Evolutionary conservation across 2,113 vertebrate species (phyloP), one percentile per base, ranked within the genome.

Genomic region (Ammodytes dubius): DNA sequence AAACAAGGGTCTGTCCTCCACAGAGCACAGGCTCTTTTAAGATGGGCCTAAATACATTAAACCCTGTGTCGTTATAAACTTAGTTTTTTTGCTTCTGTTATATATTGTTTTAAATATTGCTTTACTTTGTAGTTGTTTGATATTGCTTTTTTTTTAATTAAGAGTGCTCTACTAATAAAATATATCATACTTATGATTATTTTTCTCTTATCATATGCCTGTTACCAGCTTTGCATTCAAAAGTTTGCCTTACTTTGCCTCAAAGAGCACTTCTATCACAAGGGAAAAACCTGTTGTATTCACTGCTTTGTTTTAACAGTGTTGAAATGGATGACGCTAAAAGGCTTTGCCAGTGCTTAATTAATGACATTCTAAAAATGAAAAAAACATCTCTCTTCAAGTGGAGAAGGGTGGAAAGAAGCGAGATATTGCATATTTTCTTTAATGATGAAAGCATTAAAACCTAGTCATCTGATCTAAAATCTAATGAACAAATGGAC

Each of bases 231-330:
- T 66, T 63, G 74, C 59, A 84, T 72, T 74, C 46, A 61, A 35
- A 85, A 77, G 65, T 65, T 57, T 86, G 70, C 8, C n/a, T 43
- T 73, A 19, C 39, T 70, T 57, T 45, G 27, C 57, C 47, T 71
- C 14, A 79, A 66, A 86, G 81, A 81, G 70, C 70, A 7, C 74
- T 74, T 49, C 72, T 27, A 59, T 74, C 70, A 71, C 19, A 85
- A 10, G 5, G 39, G 9, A 39, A 6, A 35, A 59, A 70, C 39
- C 42, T 39, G 54, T 69, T 74, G 37, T 13, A 56, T 60, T 68
- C 63, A 19, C 19, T 46, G 50, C 37, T 46, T 69, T 50, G 2
- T 27, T 80, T 75, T 57, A 84, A 43, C 35, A 59, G 3, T 61
- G 70, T 47, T 17, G 5, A 79, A 81, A 76, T 69, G 14, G 39